Percentiles rank a stretch among this genome's conserved stretches.
These are phyloP conservation scores for Timema cristinae DNA, from an alignment of 2,888 invertebrate genomes.

Conservation along the genomic window DNA sequence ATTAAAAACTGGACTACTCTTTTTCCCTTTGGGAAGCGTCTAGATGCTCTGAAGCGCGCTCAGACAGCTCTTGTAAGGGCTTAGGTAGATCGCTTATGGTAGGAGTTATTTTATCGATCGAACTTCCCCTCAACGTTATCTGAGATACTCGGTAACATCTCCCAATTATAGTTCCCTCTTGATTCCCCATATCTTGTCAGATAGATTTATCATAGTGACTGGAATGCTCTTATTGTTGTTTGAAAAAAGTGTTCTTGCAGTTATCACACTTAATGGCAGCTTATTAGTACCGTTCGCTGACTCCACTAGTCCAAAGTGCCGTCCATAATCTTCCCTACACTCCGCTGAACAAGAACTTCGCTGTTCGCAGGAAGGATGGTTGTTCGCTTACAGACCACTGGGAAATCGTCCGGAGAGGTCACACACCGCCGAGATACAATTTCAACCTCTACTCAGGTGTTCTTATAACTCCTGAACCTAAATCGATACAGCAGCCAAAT, in stretches of 20 bases:
- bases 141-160: background rate
- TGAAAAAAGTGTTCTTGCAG: background rate
- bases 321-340: background rate
- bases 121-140: background rate
- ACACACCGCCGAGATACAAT: too few species aligned
- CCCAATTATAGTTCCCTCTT: background rate
- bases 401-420: background rate
- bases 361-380: background rate
- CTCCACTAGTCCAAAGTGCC: background rate
- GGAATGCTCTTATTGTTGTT: background rate
- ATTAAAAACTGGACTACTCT: background rate
- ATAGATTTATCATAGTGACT: background rate
- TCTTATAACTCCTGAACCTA: too few species aligned
- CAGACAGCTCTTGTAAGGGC: background rate
- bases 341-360: background rate
- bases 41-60: background rate
- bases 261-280: too few species aligned
- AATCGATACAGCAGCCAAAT: too few species aligned
- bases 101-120: background rate
- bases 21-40: too few species aligned
- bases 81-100: background rate
- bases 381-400: background rate
- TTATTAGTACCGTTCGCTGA: too few species aligned
- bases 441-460: too few species aligned
- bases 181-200: background rate